These are phyloP conservation scores for Ganaspis sp. DNA, from an alignment of 1,140 invertebrate species.

Conservation along the genomic window DNA sequence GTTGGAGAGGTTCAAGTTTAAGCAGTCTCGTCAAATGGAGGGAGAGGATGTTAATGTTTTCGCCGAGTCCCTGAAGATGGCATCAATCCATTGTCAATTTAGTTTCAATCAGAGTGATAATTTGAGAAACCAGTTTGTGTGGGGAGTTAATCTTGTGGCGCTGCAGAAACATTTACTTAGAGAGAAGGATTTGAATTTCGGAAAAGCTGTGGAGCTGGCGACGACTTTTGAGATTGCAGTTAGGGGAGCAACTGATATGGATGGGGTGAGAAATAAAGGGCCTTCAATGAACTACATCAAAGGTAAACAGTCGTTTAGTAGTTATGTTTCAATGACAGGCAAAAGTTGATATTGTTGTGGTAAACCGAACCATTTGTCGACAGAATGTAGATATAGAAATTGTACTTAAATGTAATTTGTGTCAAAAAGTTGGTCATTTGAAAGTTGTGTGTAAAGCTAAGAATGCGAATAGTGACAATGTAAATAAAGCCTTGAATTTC, in stretches of 20 bases:
- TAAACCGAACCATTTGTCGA: not conserved
- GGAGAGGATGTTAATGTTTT: constrained; percentile 28
- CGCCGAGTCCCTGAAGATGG: constrained; percentile 48
- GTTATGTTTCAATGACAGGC: not conserved
- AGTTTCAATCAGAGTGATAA: constrained; percentile 47
- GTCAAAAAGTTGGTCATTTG: constrained; percentile 23
- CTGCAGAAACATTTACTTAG: constrained; percentile 50
- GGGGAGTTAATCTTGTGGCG: constrained; percentile 50
- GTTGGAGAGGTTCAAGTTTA: constrained; percentile 62
- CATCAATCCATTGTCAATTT: constrained; percentile 58
- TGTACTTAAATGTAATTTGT: constrained; percentile 30
- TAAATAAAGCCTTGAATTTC: too few relatives aligned
- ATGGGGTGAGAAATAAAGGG: too few relatives aligned
- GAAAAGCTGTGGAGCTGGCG: constrained; percentile 55
- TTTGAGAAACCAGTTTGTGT: constrained; percentile 62
- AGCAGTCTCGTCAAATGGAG: constrained; percentile 46
- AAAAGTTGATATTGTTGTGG: constrained; percentile 16
- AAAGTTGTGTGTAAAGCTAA: too few relatives aligned
- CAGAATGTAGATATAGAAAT: not conserved
- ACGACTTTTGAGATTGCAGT: too few relatives aligned
- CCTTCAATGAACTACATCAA: not conserved
- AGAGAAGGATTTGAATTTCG: constrained; percentile 52
- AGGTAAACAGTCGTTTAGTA: constrained; percentile 12
- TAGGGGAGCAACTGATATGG: too few relatives aligned
- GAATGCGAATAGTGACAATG: not conserved